These are phyloP conservation scores for Octomys mimax DNA, from an alignment of 2,797 vertebrate genomes.

Conservation along the genomic window DNA sequence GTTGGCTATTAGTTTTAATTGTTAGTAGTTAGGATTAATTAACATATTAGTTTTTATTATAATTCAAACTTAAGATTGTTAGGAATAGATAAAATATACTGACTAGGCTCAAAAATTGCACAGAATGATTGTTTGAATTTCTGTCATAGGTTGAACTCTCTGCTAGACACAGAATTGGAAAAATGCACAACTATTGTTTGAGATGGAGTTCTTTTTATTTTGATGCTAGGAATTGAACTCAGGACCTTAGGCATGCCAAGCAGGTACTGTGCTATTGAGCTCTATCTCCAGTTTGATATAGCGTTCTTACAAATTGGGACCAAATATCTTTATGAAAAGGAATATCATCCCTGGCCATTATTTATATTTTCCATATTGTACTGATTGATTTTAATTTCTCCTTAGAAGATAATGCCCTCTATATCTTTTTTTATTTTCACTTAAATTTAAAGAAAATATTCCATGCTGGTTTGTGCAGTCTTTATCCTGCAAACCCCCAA, in stretches of 20 bases:
- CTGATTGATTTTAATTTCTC: slow-evolving; percentile 16
- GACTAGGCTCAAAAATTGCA: not conserved
- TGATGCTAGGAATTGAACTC: too few relatives aligned
- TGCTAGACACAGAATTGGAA: not conserved
- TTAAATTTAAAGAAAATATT: not conserved
- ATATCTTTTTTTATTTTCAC: not conserved
- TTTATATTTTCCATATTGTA: not conserved
- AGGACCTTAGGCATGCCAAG: too few relatives aligned
- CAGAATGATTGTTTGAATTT: not conserved
- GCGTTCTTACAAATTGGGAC: slow-evolving; percentile 4
- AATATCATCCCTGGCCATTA: not conserved
- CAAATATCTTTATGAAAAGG: slow-evolving; percentile 46
- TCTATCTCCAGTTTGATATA: not conserved
- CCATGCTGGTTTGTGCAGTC: not conserved
- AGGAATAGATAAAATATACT: not conserved
- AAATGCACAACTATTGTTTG: not conserved
- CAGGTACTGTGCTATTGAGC: too few relatives aligned
- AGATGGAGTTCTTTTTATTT: too few relatives aligned
- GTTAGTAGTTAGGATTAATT: slow-evolving; percentile 70
- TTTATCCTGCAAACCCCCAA: not conserved
- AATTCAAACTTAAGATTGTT: slow-evolving; percentile 43
- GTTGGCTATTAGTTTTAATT: slow-evolving; percentile 71
- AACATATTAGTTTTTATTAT: slow-evolving; percentile 59
- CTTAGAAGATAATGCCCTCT: not conserved
- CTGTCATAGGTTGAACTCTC: not conserved